Conservation (phyloP, 2,113 vertebrate genomes). For the Laticauda colubrina region DNA sequence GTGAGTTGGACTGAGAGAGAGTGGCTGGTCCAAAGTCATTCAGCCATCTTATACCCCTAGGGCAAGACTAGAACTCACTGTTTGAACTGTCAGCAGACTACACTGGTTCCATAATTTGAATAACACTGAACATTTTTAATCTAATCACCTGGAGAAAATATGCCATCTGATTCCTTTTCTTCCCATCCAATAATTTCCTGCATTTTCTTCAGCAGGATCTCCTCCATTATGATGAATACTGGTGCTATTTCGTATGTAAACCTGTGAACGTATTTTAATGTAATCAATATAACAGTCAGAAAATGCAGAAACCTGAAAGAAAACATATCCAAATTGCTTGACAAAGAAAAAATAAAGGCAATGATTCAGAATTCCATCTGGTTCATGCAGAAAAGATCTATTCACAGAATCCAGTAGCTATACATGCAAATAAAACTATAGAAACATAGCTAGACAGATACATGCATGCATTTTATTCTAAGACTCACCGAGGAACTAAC, state of each 20-base stretch:
- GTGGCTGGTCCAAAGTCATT: not conserved
- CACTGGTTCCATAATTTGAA: not conserved
- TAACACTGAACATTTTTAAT: not conserved
- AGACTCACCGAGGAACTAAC: not conserved
- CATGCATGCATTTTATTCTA: not conserved
- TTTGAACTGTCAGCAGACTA: not conserved
- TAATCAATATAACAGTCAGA: not conserved
- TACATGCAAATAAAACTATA: not conserved
- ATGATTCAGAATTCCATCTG: not conserved
- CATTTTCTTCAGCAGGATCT: slow-evolving; percentile 74
- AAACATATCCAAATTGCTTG: not conserved
- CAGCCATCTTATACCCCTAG: not conserved
- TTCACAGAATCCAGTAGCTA: not conserved
- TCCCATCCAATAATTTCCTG: slow-evolving; percentile 67
- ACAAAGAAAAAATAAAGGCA: not conserved
- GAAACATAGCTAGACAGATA: not conserved
- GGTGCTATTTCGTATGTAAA: slow-evolving; percentile 75
- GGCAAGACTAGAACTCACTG: not conserved
- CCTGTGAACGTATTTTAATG: slow-evolving; percentile 34
- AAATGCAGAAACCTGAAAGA: not conserved
- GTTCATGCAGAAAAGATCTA: not conserved
- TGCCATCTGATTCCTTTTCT: slow-evolving; percentile 64
- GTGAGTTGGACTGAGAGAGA: not conserved
- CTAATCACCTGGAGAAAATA: slow-evolving; percentile 71
- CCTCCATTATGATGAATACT: slow-evolving; percentile 71